Percentiles rank a stretch among this genome's conserved stretches.
phyloP scores from a whole-genome alignment of 2,113 vertebrate species.

The Aphyosemion australe region DNA sequence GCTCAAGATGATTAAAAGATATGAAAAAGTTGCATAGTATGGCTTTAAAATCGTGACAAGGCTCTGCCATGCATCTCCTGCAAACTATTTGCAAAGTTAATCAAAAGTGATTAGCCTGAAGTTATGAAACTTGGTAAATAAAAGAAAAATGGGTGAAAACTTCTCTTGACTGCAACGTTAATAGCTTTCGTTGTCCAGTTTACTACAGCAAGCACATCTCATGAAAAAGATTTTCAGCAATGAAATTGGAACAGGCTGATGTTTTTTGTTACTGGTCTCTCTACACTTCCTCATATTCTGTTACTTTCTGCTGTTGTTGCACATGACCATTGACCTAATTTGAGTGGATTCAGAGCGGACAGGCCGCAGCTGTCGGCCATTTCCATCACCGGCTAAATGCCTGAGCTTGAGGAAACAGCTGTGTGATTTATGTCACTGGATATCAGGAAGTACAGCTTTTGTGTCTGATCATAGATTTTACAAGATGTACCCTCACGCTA shows the following conservation, averaged over 20 bases:
- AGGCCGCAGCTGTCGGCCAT: background rate
- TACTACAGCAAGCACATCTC: too few relatives aligned
- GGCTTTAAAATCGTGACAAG: too few relatives aligned
- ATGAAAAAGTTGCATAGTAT: too few relatives aligned
- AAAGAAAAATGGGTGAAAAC: background rate
- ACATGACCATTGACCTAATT: background rate
- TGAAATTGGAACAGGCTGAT: background rate
- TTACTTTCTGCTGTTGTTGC: background rate
- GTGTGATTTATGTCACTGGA: background rate
- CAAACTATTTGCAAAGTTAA: too few relatives aligned
- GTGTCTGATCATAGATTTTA: background rate
- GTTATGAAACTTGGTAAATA: too few relatives aligned
- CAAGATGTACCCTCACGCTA: background rate
- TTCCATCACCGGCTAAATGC: slow-evolving; percentile 2
- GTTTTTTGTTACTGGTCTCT: background rate
- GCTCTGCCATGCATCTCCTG: too few relatives aligned
- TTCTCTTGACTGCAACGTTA: background rate
- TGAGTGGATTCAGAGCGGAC: slow-evolving; percentile 5
- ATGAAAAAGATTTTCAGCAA: background rate
- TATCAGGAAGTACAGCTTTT: background rate
- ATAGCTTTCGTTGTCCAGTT: too few relatives aligned
- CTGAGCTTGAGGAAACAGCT: background rate
- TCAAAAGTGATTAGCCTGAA: too few relatives aligned
- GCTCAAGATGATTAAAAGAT: too few relatives aligned
- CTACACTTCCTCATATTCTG: background rate